Conservation (phyloP, 2,797 vertebrate species). For the Simalia tracyae region DNA sequence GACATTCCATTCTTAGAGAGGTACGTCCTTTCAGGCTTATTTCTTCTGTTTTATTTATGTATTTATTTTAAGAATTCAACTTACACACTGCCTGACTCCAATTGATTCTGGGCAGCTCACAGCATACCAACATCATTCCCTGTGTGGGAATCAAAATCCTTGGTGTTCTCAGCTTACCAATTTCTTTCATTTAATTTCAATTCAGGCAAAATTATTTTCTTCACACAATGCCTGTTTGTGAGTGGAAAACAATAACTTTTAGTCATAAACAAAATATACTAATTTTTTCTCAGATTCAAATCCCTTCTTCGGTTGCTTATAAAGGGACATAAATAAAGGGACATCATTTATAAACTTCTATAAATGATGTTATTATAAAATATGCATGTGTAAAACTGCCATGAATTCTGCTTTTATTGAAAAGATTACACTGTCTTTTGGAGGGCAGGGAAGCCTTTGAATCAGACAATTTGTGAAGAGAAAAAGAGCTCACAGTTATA, state of each 20-base stretch:
- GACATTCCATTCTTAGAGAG: slow-evolving; percentile 17
- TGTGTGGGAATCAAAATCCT: neutral
- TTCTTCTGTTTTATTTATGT: neutral
- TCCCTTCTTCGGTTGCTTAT: neutral
- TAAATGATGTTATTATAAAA: slow-evolving; percentile 1
- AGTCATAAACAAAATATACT: slow-evolving; percentile 4
- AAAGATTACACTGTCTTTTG: neutral
- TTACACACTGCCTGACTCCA: neutral
- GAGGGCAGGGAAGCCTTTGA: neutral
- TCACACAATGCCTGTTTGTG: neutral
- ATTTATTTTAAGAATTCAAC: neutral
- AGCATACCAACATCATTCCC: neutral
- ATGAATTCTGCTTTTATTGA: neutral
- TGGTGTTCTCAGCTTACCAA: neutral
- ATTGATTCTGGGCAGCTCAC: neutral
- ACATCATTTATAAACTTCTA: neutral
- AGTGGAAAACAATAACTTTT: neutral
- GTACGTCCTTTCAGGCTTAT: neutral
- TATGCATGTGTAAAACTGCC: neutral
- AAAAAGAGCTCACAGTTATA: neutral
- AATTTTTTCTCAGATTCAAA: slow-evolving; percentile 5
- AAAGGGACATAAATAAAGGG: neutral
- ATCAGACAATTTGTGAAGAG: neutral
- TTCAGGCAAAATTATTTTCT: neutral
- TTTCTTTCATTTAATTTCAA: slow-evolving; percentile 8